These are phyloP conservation scores for Euproctis similis DNA, from an alignment of 2,888 invertebrate genomes.

Conservation along the genomic window DNA sequence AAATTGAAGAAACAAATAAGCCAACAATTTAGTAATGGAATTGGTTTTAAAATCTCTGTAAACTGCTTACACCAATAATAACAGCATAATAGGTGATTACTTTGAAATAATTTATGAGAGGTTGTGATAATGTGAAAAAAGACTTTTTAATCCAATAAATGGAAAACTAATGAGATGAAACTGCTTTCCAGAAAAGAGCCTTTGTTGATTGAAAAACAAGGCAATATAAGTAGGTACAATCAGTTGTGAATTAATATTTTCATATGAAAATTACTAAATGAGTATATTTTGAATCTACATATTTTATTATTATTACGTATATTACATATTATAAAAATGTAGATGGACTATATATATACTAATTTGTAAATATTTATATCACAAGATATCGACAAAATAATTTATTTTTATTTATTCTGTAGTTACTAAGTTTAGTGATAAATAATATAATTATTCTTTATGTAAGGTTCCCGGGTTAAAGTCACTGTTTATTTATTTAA, in stretches of 20 bases:
- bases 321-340: neutral
- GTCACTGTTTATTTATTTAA: slow-evolving; percentile 28
- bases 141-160: neutral
- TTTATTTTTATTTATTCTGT: slow-evolving; percentile 35
- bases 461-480: slow-evolving; percentile 29
- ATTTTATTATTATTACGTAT: neutral
- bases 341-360: neutral
- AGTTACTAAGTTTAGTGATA: slow-evolving; percentile 20
- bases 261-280: too few species aligned
- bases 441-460: slow-evolving; percentile 9
- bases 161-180: slow-evolving; percentile 1
- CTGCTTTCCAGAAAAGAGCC: too few species aligned
- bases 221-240: slow-evolving; percentile 3
- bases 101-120: too few species aligned
- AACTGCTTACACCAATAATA: too few species aligned
- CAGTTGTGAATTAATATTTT: slow-evolving; percentile 3
- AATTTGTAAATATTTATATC: too few species aligned
- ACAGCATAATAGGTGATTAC: too few species aligned
- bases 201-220: slow-evolving; percentile 1
- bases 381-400: slow-evolving; percentile 34
- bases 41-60: too few species aligned
- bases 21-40: too few species aligned
- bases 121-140: neutral
- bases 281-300: neutral
- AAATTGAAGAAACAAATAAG: too few species aligned